A percentile compares a stretch with the other conserved stretches of the same genome.
Evolutionary conservation across 2,888 invertebrate genomes (phyloP).

Genomic region (Epistrophella euchroma): DNA sequence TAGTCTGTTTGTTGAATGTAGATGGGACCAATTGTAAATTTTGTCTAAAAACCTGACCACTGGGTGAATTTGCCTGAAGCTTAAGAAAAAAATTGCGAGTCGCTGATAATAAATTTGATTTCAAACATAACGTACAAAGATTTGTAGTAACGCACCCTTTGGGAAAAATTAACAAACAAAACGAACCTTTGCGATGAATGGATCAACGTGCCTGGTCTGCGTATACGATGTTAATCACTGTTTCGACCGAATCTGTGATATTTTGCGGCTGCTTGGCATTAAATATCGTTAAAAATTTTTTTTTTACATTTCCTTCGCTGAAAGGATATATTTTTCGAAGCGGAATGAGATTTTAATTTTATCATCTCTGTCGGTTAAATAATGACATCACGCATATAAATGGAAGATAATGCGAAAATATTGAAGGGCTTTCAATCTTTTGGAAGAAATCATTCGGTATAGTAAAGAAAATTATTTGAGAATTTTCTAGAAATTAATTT

Average conservation of each 20-base stretch:
- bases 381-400: constrained; percentile 4
- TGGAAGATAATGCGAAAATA: not conserved
- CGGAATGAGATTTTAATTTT: constrained; percentile 13
- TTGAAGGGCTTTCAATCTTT: not conserved
- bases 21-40: constrained; percentile 8
- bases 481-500: too few species aligned
- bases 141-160: constrained; percentile 45
- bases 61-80: constrained; percentile 1
- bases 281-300: constrained; percentile 32
- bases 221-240: constrained; percentile 53
- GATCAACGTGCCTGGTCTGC: not conserved
- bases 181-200: constrained; percentile 3
- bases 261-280: constrained; percentile 33
- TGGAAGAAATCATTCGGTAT: not conserved
- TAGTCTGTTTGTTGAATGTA: constrained; percentile 5
- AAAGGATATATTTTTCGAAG: not conserved
- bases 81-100: constrained; percentile 1
- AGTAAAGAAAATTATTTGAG: not conserved
- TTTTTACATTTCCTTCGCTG: not conserved
- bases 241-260: constrained; percentile 55
- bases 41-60: constrained; percentile 17
- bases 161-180: constrained; percentile 18
- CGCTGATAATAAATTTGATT: constrained; percentile 66
- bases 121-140: constrained; percentile 53
- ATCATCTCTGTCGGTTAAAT: constrained; percentile 19